Evolutionary conservation across 1,140 invertebrate genomes (phyloP), one percentile per base, ranked within the genome.

Genomic region (Drosophila pallidifrons): DNA sequence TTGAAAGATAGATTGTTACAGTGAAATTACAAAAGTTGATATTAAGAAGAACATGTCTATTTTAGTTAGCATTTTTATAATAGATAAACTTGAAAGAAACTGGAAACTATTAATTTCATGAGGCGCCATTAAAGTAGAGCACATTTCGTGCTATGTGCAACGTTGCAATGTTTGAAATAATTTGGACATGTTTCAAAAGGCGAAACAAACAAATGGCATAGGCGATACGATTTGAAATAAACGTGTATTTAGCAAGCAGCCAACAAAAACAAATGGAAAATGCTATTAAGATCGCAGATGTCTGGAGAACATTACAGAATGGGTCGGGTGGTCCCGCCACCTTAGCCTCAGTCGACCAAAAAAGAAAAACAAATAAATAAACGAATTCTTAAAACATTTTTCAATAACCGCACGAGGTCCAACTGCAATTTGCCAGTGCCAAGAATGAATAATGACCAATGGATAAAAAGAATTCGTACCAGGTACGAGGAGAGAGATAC

Each of bases 121-220:
- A 41, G n/a, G 43, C 16, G 8, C 38, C 8, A 58, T 46, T 32
- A 55, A 55, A 30, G 47, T 30, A 38, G 49, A 25, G 28, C 46
- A 54, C 47, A 45, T 35, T 4, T 3, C 25, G 47, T 11, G 28
- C 35, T 73, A 68, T 64, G 64, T 68, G 71, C 38, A 38, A 49
- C 4, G 32, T 49, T 72, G 25, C 25, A 72, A 43, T 49, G 15
- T 43, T 72, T 38, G 13, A 46, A 61, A 74, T 61, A 69, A 55
- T 41, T 74, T 74, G 49, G 41, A 69, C 49, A 69, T 72, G 61
- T 65, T 74, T 60, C 38, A 35, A 60, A 55, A 49, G 7, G 11
- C 38, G 54, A 68, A 74, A 74, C 57, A 69, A 74, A 60, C 55
- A 74, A 61, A 54, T 74, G 64, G 65, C 47, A 45, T 15, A 66